A percentile compares a stretch with the other conserved stretches of the same genome.
Evolutionary conservation across 2,113 vertebrate species (phyloP).

Genomic region (Xyliphius kryptos): DNA sequence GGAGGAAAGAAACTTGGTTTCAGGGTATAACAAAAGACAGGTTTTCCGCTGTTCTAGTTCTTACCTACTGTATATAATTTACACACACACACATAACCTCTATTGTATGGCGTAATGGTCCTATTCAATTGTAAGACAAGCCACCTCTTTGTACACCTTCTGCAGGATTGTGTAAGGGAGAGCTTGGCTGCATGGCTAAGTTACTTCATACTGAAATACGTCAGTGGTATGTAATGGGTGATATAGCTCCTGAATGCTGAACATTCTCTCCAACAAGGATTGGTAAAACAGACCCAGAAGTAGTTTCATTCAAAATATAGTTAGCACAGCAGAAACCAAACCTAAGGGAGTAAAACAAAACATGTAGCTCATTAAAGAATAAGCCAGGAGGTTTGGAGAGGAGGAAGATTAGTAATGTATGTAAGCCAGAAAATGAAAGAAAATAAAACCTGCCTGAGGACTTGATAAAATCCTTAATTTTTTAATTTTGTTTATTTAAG

Average conservation of each 20-base stretch:
- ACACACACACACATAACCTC: constrained; percentile 3
- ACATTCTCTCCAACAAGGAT: constrained; percentile 11
- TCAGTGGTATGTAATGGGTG: constrained; percentile 6
- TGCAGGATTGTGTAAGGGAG: background rate
- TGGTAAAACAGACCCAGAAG: background rate
- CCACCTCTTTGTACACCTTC: constrained; percentile 6
- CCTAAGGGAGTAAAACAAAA: background rate
- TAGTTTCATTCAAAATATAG: background rate
- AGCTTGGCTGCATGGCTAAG: background rate
- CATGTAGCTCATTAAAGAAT: background rate
- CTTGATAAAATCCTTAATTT: background rate
- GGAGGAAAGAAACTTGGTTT: constrained; percentile 18
- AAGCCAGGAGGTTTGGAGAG: background rate
- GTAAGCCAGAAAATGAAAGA: background rate
- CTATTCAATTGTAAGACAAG: constrained; percentile 11
- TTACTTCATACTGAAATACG: background rate
- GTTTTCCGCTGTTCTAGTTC: constrained; percentile 21
- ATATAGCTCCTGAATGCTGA: constrained; percentile 16
- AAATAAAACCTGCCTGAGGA: background rate
- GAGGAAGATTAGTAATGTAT: background rate
- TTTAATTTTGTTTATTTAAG: background rate
- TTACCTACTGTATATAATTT: constrained; percentile 25
- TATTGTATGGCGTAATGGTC: background rate
- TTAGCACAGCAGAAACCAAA: background rate
- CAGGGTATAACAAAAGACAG: constrained; percentile 24